phyloP scores from a whole-genome alignment of 1,140 invertebrate genomes.

The Polyergus mexicanus region DNA sequence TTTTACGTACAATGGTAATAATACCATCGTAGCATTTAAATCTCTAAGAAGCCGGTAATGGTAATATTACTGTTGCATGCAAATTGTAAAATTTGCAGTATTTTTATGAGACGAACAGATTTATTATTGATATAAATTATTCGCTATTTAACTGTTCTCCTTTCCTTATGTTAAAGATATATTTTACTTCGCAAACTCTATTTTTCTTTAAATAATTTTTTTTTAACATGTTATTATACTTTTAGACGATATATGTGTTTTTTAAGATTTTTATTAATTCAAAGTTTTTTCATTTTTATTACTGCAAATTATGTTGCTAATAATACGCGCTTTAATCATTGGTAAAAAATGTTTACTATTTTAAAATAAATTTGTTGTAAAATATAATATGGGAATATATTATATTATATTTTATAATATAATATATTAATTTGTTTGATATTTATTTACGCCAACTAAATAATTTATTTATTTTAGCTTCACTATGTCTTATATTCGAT shows the following conservation, averaged over 20 bases:
- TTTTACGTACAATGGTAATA: slow-evolving; percentile 6
- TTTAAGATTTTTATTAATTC: not conserved
- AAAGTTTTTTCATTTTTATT: not conserved
- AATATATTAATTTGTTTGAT: slow-evolving; percentile 18
- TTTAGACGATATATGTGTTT: not conserved
- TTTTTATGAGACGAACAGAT: slow-evolving; percentile 10
- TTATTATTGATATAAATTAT: not conserved
- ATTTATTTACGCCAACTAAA: not conserved
- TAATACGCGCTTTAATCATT: not conserved
- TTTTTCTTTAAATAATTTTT: not conserved
- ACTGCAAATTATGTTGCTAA: not conserved
- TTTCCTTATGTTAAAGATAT: not conserved
- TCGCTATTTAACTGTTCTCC: not conserved
- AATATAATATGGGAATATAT: too few relatives aligned
- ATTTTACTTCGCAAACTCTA: not conserved
- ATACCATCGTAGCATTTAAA: slow-evolving; percentile 15
- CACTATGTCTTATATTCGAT: not conserved
- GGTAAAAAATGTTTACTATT: not conserved
- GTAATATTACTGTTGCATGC: not conserved
- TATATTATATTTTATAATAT: not conserved
- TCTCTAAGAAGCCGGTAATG: slow-evolving; percentile 18
- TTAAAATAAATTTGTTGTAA: slow-evolving; percentile 24
- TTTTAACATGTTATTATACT: not conserved
- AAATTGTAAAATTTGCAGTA: slow-evolving; percentile 17
- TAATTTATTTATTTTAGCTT: not conserved